Base-by-base conservation (phyloP, 2,113 vertebrate species). In the Hirundichthys speculiger region DNA sequence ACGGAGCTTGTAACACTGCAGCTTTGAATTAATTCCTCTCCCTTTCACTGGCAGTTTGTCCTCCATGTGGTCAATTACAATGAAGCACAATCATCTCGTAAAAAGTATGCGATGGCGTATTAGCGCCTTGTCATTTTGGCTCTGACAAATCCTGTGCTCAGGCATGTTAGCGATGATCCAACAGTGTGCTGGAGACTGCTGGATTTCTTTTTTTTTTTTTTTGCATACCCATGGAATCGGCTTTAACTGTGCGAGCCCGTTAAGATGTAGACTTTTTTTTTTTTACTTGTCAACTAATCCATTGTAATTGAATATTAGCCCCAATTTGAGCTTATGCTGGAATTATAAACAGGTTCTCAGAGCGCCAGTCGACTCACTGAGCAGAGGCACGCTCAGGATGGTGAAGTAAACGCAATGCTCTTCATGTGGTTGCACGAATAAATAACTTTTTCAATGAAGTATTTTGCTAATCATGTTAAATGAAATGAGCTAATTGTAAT, bases 291-390 rank as follows among this genome's bases (percentile, higher is more conserved):
- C 63, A 67, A 58, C 77, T 90, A 90, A 90, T 90, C 89, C 85
- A 53, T 45, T 57, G 74, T 87, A 92, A 93, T 90, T 90, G 87
- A 90, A 91, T 91, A 92, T 91, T 90, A 89, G 71, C 73, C 72
- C 59, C 75, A 79, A 69, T 90, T 88, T 85, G 61, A 89, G 83
- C 80, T 80, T 15, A 15, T 73, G 76, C 81, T 47, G 39, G 74
- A 91, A 88, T 86, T 88, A 80, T 78, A 70, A 65, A 75, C 65
- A 58, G 79, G 75, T 86, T 84, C 83, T 72, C 54, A 34, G 50
- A 68, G 72, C 67, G 55, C 43, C 71, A 75, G 72, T 85, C n/a
- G 7, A 34, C 74, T 80, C 60, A 48, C 56, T 88, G 70, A 45
- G 65, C 16, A 48, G 21, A 24, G 48, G 56, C 43, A 51, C 74